A percentile compares a stretch with the other conserved stretches of the same genome.
Evolutionary conservation across 2,797 vertebrate species (phyloP).

Genomic region (Saxicola maurus): DNA sequence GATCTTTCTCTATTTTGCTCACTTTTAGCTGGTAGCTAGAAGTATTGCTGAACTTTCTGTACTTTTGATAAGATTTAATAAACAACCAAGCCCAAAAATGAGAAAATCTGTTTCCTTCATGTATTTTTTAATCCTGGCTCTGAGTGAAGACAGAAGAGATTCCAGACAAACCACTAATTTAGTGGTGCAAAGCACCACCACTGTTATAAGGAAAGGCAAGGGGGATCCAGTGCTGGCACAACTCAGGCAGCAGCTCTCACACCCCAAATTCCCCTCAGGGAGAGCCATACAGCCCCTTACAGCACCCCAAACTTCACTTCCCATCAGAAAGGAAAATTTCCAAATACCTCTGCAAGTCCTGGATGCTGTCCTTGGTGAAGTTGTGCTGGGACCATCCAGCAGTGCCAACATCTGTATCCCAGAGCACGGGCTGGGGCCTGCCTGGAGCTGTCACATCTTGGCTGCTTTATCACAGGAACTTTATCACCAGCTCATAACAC

Average conservation of each 20-base stretch:
- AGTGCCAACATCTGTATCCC: constrained; percentile 20
- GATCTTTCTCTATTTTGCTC: no score
- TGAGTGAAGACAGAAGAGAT: no score
- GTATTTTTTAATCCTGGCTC: no score
- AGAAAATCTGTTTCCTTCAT: no score
- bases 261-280: background rate
- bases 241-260: background rate
- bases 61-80: no score
- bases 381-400: background rate
- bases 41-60: no score
- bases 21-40: no score
- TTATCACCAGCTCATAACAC: constrained; percentile 28
- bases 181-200: no score
- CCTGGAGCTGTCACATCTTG: constrained; percentile 27
- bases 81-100: no score
- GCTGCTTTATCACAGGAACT: constrained; percentile 44
- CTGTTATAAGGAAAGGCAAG: no score
- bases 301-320: background rate
- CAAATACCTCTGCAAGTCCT: background rate
- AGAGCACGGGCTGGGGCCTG: background rate
- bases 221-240: background rate
- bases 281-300: background rate
- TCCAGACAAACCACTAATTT: no score
- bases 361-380: background rate
- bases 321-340: background rate